phyloP scores from a whole-genome alignment of 2,113 vertebrate genomes.

The Grammomys dolichurus region DNA sequence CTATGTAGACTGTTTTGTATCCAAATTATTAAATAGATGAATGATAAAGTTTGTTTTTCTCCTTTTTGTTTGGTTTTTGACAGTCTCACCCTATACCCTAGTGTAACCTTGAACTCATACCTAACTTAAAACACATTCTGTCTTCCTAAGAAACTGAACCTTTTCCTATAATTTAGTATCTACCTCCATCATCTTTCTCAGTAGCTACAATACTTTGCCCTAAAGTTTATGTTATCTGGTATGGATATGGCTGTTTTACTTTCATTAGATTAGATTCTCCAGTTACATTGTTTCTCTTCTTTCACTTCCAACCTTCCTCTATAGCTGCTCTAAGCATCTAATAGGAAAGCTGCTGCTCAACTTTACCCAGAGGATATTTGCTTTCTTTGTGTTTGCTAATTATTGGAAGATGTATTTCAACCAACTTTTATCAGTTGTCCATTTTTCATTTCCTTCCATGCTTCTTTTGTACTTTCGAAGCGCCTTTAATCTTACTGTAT shows the following conservation, averaged over 20 bases:
- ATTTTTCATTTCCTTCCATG: background rate
- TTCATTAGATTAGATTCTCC: background rate
- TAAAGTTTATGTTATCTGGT: constrained; percentile 30
- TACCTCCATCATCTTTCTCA: constrained; percentile 2
- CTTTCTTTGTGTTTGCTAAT: background rate
- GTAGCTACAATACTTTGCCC: background rate
- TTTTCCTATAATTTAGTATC: background rate
- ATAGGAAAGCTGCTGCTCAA: background rate
- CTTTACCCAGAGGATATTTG: background rate
- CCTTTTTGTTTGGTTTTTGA: background rate
- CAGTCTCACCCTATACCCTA: background rate
- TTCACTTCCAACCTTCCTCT: constrained; percentile 5
- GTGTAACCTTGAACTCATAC: background rate
- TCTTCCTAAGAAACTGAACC: background rate
- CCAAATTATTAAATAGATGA: background rate
- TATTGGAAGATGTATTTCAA: background rate
- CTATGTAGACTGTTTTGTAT: background rate
- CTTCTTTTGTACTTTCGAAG: background rate
- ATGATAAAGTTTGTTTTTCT: background rate
- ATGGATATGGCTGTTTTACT: background rate
- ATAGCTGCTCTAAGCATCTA: background rate
- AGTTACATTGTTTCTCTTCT: constrained; percentile 1
- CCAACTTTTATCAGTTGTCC: background rate
- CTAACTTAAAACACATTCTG: background rate
- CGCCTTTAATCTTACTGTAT: background rate